These are phyloP conservation scores for Pandemis corylana DNA, from an alignment of 2,888 invertebrate species.

Conservation along the genomic window DNA sequence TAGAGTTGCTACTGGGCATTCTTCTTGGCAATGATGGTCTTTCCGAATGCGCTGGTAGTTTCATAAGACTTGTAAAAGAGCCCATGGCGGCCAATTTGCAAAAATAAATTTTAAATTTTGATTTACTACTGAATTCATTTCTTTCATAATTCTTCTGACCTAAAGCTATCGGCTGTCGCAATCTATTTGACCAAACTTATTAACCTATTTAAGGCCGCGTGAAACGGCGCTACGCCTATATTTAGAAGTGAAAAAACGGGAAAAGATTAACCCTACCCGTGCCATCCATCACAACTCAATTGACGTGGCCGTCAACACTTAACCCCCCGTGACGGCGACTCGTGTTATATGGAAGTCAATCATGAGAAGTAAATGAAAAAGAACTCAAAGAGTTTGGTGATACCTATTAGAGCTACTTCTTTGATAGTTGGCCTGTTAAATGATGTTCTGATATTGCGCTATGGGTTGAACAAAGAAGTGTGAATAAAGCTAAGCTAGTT, in stretches of 20 bases:
- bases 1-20: no score
- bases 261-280: slow-evolving; percentile 67
- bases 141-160: background rate
- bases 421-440: background rate
- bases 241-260: slow-evolving; percentile 50
- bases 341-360: slow-evolving; percentile 61
- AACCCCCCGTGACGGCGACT: slow-evolving; percentile 61
- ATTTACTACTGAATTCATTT: no score
- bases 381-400: background rate
- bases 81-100: no score
- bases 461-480: no score
- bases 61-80: no score
- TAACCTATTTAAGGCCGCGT: background rate
- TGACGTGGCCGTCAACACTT: slow-evolving; percentile 80
- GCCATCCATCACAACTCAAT: slow-evolving; percentile 81
- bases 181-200: background rate
- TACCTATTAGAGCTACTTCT: background rate
- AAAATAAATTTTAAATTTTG: no score
- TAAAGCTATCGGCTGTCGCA: background rate
- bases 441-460: background rate
- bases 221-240: background rate
- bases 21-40: no score
- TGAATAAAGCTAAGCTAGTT: no score
- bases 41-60: no score
- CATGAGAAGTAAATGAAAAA: background rate